Base-by-base conservation (phyloP, 2,888 invertebrate species). In the Junonia oenone region DNA sequence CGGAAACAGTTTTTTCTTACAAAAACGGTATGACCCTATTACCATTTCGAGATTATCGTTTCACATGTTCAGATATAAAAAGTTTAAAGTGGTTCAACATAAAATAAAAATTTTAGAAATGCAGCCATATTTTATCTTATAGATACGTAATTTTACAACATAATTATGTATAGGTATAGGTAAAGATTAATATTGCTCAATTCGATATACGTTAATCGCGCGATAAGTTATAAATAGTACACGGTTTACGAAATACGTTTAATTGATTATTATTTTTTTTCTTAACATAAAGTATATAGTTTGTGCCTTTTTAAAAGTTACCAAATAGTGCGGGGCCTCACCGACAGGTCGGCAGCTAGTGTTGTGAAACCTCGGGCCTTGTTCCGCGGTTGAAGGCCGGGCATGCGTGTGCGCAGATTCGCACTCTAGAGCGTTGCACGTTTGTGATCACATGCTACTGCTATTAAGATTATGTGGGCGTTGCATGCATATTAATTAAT, bases 321-420 rank as follows among this genome's bases (percentile, higher is more conserved):
- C 22, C 43, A 26, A 43, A 43, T 26, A 40, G 48, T 48, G 38
- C 45, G 56, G 50, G 56, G 56, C 54, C 45, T 53, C 48, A 51
- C 27, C 37, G 49, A 55, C 53, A 51, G 59, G 50, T 56, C 46
- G 22, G 53, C 14, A 35, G 11, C 43, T 43, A 43, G 43, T 43
- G 56, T 86, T 85, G 83, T 80, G 88, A 82, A 84, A 87, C 70
- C 66, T 68, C 73, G 72, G 83, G 83, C 84, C 87, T 87, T 84
- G 82, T 75, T 68, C 58, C 59, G 73, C 75, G 78, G 86, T 81
- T 84, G 87, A 84, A 87, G 87, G 86, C 78, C 84, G 83, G 81
- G 11, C 53, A 77, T 71, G 72, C 72, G 76, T 33, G 76, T 26
- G 65, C 45, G 11, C 45, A 22, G 14, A 52, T 52, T 46, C 52